Percentiles rank a stretch among this genome's conserved stretches.
Conservation (phyloP, 2,113 vertebrate genomes). For the Catharus fuscescens region DNA sequence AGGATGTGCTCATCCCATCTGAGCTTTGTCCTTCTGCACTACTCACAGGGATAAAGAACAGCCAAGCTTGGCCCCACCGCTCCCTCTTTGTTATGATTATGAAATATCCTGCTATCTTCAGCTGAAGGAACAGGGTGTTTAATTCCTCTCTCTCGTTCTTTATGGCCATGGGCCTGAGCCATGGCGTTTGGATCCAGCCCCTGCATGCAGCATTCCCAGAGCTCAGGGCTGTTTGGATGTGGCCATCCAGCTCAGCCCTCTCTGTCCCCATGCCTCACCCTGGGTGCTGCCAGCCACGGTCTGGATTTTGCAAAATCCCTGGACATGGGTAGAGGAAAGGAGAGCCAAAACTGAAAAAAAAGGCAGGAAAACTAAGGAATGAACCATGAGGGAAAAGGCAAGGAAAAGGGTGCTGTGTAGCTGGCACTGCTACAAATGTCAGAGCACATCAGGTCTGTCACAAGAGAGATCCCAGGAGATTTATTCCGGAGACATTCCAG, state of each 20-base stretch:
- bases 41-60: neutral
- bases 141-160: neutral
- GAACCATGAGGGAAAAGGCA: neutral
- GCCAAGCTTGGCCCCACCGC: neutral
- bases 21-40: neutral
- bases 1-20: neutral
- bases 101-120: neutral
- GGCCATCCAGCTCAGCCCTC: neutral
- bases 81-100: neutral
- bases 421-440: neutral
- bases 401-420: neutral
- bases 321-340: neutral
- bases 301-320: neutral
- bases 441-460: neutral
- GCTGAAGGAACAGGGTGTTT: neutral
- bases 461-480: neutral
- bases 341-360: neutral
- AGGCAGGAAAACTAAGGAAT: neutral
- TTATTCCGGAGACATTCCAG: neutral
- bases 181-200: neutral
- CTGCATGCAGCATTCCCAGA: neutral
- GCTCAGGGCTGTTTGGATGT: neutral
- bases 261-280: neutral
- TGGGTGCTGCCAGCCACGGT: fast-evolving
- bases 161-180: neutral